phyloP scores from a whole-genome alignment of 2,113 vertebrate genomes.

The Coregonus clupeaformis region DNA sequence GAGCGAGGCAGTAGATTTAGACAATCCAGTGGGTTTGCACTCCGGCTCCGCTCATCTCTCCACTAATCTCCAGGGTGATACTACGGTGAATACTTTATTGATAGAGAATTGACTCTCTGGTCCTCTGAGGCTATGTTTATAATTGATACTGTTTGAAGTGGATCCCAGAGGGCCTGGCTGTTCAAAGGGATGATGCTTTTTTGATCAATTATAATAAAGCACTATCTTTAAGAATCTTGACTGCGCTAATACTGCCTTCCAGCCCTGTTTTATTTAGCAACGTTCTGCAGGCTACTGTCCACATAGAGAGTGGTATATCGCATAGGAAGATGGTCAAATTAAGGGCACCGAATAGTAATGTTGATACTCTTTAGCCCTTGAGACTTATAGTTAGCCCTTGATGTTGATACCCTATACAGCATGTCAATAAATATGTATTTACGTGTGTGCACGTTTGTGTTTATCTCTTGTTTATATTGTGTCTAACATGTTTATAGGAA shows the following conservation, averaged over 20 bases:
- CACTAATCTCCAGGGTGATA: slow-evolving; percentile 63
- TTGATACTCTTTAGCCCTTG: neutral
- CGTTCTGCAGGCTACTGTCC: slow-evolving; percentile 7
- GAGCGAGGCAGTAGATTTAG: slow-evolving; percentile 61
- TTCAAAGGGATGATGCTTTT: slow-evolving; percentile 68
- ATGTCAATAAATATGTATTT: neutral
- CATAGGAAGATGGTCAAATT: slow-evolving; percentile 9
- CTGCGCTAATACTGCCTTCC: slow-evolving; percentile 48
- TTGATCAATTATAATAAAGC: slow-evolving; percentile 74
- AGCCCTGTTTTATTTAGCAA: slow-evolving; percentile 12
- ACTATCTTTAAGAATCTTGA: slow-evolving; percentile 47
- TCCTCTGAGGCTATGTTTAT: slow-evolving; percentile 67
- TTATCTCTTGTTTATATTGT: neutral
- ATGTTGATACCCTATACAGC: neutral
- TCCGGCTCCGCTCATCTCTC: slow-evolving; percentile 59
- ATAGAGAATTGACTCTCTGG: slow-evolving; percentile 67
- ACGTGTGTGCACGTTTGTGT: neutral
- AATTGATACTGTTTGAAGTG: slow-evolving; percentile 76
- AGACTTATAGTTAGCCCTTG: too few species aligned
- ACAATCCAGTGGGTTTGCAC: slow-evolving; percentile 55
- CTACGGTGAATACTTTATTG: slow-evolving; percentile 71
- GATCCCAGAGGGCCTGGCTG: slow-evolving; percentile 37
- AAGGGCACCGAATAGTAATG: neutral
- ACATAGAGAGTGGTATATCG: slow-evolving; percentile 1
- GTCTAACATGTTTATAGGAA: neutral